Percentiles rank a stretch among this genome's conserved stretches.
phyloP scores from a whole-genome alignment of 2,797 vertebrate genomes.

The Sebastes minor region DNA sequence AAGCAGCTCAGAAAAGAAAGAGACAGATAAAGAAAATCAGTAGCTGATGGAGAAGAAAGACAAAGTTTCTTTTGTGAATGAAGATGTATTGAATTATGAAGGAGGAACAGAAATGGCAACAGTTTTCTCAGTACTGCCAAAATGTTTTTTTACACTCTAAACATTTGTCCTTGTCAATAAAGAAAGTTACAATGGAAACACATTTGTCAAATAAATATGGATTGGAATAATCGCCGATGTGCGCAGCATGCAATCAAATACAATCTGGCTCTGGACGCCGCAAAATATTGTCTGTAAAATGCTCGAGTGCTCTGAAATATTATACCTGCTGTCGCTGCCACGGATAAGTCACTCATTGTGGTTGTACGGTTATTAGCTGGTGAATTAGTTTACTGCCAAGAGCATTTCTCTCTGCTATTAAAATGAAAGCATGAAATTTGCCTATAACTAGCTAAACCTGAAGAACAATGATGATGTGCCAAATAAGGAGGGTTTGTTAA shows the following conservation, averaged over 20 bases:
- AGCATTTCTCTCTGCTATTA: conserved; percentile 1
- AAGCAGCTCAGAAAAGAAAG: neutral
- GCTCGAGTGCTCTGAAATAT: conserved; percentile 5
- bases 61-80: neutral
- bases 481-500: accelerated
- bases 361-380: conserved; percentile 4
- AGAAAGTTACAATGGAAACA: neutral
- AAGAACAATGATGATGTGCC: neutral
- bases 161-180: neutral
- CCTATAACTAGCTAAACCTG: conserved; percentile 16
- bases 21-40: neutral
- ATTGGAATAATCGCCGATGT: neutral
- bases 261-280: neutral
- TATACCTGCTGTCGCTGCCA: conserved; percentile 6
- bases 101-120: neutral
- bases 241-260: neutral
- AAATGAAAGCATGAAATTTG: conserved; percentile 28
- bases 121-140: neutral
- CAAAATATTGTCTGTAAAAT: neutral
- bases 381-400: conserved; percentile 16
- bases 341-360: neutral
- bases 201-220: neutral
- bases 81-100: neutral
- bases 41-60: neutral
- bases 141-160: neutral